Base-by-base conservation (phyloP, 2,113 vertebrate species). In the Ceyx melanurus region DNA sequence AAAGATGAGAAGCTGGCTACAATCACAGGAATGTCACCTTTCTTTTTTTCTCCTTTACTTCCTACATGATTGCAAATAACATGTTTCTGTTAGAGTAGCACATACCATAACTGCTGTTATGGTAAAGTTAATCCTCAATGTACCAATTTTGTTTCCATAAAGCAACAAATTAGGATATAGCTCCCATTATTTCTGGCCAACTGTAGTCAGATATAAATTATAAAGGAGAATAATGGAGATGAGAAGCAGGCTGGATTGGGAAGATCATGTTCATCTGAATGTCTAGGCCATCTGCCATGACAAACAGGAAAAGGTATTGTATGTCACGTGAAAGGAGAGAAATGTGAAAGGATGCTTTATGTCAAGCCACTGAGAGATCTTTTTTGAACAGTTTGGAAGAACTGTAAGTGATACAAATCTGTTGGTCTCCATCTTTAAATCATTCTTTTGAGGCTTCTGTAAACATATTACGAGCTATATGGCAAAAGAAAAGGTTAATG, bases 301-400 rank as follows among this genome's bases (percentile, higher is more conserved):
- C 67, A 91, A 88, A 86, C 76, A 88, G 89, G 73, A 92, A 90
- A 94, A 94, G 88, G 82, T 93, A 92, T 54, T 89, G 25, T 60
- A 54, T 91, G 76, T 92, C 94, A 64, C 54, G 31, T 60, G 76
- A 86, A 93, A 64, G 79, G 67, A 82, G n/a, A 51, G 72, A 70
- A 79, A 82, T 84, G 15, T 87, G 80, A 93, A 95, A 84, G 84
- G 82, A 64, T 74, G 28, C 51, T 90, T 58, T 35, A 76, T 60
- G 77, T 90, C 82, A 89, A 96, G 80, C 33, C 28, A 92, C 78
- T 68, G 68, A 92, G 71, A 96, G 48, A 40, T 61, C 62, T 53
- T 91, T 94, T 94, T 72, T 86, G 76, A 92, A 85, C 92, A 94
- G 61, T 88, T 93, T 84, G 68, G 73, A 50, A 83, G 90, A 97